Conservation (phyloP, 2,797 vertebrate species). For the Otolemur crassicaudatus region DNA sequence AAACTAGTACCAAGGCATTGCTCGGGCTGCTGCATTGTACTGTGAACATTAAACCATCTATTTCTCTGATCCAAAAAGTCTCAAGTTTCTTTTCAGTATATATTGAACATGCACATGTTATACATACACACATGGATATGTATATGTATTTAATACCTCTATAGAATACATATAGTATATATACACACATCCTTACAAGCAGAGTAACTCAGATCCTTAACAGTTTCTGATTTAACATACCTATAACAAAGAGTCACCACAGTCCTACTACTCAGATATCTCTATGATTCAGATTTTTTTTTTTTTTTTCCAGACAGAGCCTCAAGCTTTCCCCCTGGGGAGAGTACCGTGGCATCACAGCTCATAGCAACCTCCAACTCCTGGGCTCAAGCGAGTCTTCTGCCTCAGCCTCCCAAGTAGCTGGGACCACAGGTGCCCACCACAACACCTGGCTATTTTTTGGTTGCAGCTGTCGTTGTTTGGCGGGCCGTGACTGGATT, state of each 20-base stretch:
- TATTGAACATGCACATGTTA: neutral
- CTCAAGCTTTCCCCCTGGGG: no score
- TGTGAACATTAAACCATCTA: neutral
- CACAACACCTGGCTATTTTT: no score
- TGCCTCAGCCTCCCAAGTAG: no score
- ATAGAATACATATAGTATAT: neutral
- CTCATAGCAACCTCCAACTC: no score
- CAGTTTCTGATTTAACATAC: neutral
- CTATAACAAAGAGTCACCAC: neutral
- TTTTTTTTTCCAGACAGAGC: no score
- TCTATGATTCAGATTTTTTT: neutral
- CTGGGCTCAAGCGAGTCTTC: no score
- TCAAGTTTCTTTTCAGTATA: neutral
- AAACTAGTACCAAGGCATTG: neutral
- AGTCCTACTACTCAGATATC: neutral
- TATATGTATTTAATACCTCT: neutral
- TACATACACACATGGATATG: neutral
- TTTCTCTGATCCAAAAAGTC: neutral
- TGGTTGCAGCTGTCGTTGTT: no score
- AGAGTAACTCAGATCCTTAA: neutral
- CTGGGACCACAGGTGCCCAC: no score
- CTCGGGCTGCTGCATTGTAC: neutral
- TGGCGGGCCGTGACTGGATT: no score
- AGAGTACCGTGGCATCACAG: no score
- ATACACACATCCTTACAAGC: neutral